These are phyloP conservation scores for Pangasius larnaudii DNA, from an alignment of 2,797 vertebrate species.

Conservation along the genomic window DNA sequence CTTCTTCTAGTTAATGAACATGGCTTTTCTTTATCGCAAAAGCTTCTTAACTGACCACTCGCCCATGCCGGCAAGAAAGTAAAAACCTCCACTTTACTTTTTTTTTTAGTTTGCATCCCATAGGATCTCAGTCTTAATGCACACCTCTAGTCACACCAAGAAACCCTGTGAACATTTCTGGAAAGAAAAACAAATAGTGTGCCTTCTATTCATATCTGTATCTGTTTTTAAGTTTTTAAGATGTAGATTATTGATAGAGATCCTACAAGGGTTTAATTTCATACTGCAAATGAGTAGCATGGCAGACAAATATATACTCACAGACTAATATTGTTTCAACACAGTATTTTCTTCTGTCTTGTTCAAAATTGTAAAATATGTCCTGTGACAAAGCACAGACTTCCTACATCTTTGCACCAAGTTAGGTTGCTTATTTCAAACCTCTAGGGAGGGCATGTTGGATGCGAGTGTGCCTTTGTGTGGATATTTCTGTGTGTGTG, in stretches of 20 bases:
- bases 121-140: background rate
- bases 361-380: background rate
- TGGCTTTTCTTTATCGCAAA: background rate
- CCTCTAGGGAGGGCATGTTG: background rate
- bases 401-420: background rate
- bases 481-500: background rate
- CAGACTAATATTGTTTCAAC: background rate
- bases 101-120: background rate
- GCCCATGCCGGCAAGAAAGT: background rate
- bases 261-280: background rate
- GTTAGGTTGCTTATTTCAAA: slow-evolving; percentile 12
- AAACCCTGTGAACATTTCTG: background rate
- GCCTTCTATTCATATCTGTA: background rate
- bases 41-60: background rate
- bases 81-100: background rate
- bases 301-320: background rate
- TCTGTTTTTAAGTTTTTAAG: background rate
- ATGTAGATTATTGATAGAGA: background rate
- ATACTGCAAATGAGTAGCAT: background rate
- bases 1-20: background rate
- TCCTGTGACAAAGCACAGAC: background rate
- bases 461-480: background rate
- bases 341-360: background rate
- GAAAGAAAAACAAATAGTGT: background rate
- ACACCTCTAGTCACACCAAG: background rate